Base-by-base conservation (phyloP, 2,113 vertebrate genomes). In the Turdus rufiventris region DNA sequence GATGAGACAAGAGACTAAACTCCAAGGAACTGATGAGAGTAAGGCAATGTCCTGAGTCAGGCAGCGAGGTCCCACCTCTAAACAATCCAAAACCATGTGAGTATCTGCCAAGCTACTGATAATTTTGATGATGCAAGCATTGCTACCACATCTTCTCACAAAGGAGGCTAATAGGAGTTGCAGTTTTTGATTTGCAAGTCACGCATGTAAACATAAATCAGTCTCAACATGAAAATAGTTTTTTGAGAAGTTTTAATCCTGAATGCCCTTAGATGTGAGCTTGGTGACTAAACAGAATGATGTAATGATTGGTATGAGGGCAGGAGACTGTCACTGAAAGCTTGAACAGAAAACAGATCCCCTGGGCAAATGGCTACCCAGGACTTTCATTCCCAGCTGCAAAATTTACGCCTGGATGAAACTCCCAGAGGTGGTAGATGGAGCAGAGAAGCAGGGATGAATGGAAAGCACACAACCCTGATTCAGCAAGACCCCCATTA, bases 201-300 rank as follows among this genome's bases (percentile, higher is more conserved):
- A 25, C 17, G 7, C 23, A n/a, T n/a, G 34, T 78, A 68, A 92
- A 62, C 14, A 61, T n/a, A 81, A 82, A 28, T 18, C 57, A 78
- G 83, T 87, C 77, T 89, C 43, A 90, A 82, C 15, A 31, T 5
- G 6, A 82, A 81, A 80, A 50, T 45, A 80, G 19, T 8, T 57
- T 82, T 83, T 85, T 88, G n/a, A 65, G 45, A 45, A 31, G n/a
- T 72, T 89, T 71, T 53, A 82, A 42, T 85, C 42, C 71, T 68
- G 85, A 93, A 75, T 79, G 78, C 33, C 54, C 82, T 88, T 90
- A 70, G 53, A 57, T 48, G 24, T 61, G 66, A 75, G 14, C 54
- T 68, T 85, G 36, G 61, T 84, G 66, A 65, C 81, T 88, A 43
- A 93, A 85, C n/a, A 68, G 66, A 65, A 43, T 33, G 10, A 61